phyloP scores from a whole-genome alignment of 2,113 vertebrate species.

The Myiozetetes cayanensis region DNA sequence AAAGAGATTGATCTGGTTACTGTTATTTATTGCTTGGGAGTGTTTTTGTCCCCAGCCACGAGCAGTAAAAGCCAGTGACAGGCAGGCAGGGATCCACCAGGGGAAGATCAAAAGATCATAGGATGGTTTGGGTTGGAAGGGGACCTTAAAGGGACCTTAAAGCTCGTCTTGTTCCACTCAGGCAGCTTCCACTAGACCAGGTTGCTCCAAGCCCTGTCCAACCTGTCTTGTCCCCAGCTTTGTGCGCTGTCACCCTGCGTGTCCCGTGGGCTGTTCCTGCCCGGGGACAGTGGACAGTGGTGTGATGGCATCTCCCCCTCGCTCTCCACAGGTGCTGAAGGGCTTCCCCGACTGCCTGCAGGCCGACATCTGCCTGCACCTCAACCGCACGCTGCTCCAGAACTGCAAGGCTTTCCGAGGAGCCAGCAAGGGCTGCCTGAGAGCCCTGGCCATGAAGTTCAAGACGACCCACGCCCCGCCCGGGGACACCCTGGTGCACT shows the following conservation, averaged over 20 bases:
- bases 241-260: rapidly evolving
- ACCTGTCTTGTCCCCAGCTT: not conserved
- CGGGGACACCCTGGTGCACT: constrained; percentile 94
- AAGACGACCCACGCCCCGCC: constrained; percentile 93
- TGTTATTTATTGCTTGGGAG: not conserved
- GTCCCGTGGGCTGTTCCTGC: not conserved
- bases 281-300: rapidly evolving
- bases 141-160: not conserved
- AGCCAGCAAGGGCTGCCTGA: constrained; percentile 94
- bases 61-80: not conserved
- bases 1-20: not conserved
- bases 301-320: not conserved
- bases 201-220: not conserved
- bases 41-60: not conserved
- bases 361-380: constrained; percentile 96
- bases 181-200: not conserved
- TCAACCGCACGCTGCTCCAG: constrained; percentile 92
- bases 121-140: not conserved
- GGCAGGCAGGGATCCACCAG: not conserved
- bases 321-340: constrained; percentile 86
- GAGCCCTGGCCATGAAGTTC: constrained; percentile 93
- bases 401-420: constrained; percentile 93
- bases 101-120: not conserved
- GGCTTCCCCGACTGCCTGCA: constrained; percentile 98
- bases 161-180: not conserved